These are phyloP conservation scores for Tethea ocularis DNA, from an alignment of 2,888 invertebrate species.

Conservation along the genomic window DNA sequence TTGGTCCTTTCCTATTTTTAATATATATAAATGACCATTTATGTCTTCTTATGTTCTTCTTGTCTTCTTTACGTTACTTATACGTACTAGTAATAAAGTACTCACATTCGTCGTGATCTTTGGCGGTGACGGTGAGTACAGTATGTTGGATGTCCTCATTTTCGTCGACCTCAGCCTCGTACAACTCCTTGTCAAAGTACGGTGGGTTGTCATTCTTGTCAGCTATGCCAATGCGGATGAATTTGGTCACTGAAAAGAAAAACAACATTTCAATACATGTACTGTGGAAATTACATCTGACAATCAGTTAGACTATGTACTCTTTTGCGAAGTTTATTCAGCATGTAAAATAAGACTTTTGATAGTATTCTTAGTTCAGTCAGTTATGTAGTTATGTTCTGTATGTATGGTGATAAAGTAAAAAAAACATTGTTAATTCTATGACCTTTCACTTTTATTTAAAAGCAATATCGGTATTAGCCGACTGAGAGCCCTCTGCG, in stretches of 20 bases:
- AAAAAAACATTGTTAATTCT: neutral
- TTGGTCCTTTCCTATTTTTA: too few relatives aligned
- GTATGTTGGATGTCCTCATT: conserved; percentile 99
- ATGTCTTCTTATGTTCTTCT: too few relatives aligned
- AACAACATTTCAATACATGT: conserved; percentile 19
- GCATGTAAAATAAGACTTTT: too few relatives aligned
- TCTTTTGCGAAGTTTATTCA: too few relatives aligned
- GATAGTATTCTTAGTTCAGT: too few relatives aligned
- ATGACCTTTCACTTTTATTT: neutral
- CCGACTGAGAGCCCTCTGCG: too few relatives aligned
- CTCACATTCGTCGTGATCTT: conserved; percentile 99
- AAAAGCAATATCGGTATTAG: neutral
- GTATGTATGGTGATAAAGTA: neutral
- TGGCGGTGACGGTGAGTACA: conserved; percentile 98
- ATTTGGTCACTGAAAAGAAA: conserved; percentile 95
- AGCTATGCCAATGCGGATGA: conserved; percentile 98
- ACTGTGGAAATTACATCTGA: neutral
- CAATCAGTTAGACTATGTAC: too few relatives aligned
- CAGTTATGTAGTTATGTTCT: too few relatives aligned
- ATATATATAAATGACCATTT: too few relatives aligned
- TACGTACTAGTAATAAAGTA: conserved; percentile 52
- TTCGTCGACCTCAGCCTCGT: conserved; percentile 98
- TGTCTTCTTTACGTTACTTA: neutral
- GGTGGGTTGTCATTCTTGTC: conserved; percentile 99
- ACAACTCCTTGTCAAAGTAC: conserved; percentile 97